Base-by-base conservation (phyloP, 2,888 invertebrate genomes). In the Polylopha cassiicola region DNA sequence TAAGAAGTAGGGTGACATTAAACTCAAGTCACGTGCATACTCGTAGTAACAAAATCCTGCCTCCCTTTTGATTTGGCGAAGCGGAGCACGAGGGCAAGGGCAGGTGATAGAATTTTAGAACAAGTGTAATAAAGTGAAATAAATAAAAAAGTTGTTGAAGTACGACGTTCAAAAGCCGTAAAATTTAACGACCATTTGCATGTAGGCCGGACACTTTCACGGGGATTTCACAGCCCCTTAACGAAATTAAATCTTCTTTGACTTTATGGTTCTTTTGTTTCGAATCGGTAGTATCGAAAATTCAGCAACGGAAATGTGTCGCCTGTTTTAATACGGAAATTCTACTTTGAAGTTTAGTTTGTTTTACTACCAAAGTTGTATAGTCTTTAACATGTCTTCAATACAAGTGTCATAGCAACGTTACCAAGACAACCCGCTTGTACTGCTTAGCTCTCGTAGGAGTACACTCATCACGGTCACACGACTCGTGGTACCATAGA, bases 141-240 rank as follows among this genome's bases (percentile, higher is more conserved):
- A 41, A 41, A 41, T 41, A 41, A 36, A 41, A 41, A 41, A 41
- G 41, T 41, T 44, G 34, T 32, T 28, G 37, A 38, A 46, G 39
- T 31, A 37, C 37, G 27, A 39, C 39, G 46, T 42, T 39, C 39
- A 41, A 41, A 44, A 39, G 46, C 46, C 39, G 43, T 46, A 46
- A 46, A 48, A 46, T 48, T 48, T 46, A 46, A 44, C 42, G 38
- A 30, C 42, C 46, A 46, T 48, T 48, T 48, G 46, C 48, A 48
- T 46, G 48, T 39, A 38, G 41, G 46, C 31, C 45, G 28, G 42
- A 36, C 44, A 44, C 44, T 46, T 37, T 16, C n/a, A n/a, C n/a
- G n/a, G 46, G 42, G 39, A 48, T 46, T 48, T 48, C 38, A 37
- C 38, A 34, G 39, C 39, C 43, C 39, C 39, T 46, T 46, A 32